These are phyloP conservation scores for Stratiolaelaps scimitus DNA, from an alignment of 1,140 invertebrate species.

Conservation along the genomic window DNA sequence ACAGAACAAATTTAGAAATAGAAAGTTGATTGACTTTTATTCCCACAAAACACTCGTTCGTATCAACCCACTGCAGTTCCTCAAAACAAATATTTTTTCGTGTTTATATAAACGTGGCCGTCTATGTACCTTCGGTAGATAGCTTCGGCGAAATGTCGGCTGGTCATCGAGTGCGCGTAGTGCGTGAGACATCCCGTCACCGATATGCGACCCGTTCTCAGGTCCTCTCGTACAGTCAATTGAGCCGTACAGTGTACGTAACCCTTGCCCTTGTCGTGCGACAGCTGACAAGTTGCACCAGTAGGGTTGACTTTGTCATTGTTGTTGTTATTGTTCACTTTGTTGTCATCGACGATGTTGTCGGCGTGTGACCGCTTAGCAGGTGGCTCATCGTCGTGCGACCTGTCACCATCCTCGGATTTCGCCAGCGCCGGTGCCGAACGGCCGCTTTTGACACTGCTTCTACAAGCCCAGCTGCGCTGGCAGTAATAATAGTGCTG, in stretches of 20 bases:
- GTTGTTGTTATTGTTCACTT: background rate
- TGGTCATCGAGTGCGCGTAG: slow-evolving; percentile 24
- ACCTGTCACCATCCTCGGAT: background rate
- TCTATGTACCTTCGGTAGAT: slow-evolving; percentile 5
- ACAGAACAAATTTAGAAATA: background rate
- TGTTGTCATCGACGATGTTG: background rate
- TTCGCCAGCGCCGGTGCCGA: background rate
- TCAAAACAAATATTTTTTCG: background rate
- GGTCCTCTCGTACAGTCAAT: background rate
- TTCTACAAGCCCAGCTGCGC: slow-evolving; percentile 1
- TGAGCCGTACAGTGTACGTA: slow-evolving; percentile 18
- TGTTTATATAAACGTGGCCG: background rate
- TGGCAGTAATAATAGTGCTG: slow-evolving; percentile 22
- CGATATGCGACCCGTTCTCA: background rate
- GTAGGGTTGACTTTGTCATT: background rate
- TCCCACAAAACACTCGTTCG: too few species aligned
- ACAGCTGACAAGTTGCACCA: too few species aligned
- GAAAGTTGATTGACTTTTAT: background rate
- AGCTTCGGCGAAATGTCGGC: slow-evolving; percentile 4
- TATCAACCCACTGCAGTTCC: background rate
- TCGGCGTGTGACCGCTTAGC: background rate
- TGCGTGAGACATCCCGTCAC: slow-evolving; percentile 16
- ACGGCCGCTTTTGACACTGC: background rate
- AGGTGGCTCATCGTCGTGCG: background rate
- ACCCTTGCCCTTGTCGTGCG: too few species aligned